Conservation (phyloP, 1,140 invertebrate genomes). For the Rhagoletis pomonella region DNA sequence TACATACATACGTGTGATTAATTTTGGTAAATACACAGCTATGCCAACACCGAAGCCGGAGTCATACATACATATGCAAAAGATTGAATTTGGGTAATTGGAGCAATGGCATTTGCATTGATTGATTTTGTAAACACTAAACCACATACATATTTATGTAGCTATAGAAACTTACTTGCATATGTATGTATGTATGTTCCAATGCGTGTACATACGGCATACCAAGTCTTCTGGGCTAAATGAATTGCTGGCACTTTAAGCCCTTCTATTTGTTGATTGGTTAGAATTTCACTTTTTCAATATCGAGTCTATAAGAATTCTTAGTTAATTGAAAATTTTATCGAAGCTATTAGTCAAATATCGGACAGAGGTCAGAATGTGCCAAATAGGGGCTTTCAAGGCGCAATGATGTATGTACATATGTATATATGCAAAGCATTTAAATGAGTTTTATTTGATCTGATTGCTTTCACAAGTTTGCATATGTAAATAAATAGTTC, state of each 20-base stretch:
- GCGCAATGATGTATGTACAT: neutral
- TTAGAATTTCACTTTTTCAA: neutral
- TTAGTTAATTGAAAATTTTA: neutral
- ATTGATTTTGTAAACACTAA: conserved; percentile 3
- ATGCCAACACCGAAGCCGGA: neutral
- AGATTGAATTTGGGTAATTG: conserved; percentile 20
- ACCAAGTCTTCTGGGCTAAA: neutral
- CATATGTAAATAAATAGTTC: neutral
- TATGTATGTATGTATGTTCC: neutral
- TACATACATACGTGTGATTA: neutral
- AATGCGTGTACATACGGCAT: neutral
- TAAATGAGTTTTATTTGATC: neutral
- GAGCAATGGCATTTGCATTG: conserved; percentile 5
- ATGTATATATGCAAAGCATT: neutral
- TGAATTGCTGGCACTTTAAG: neutral
- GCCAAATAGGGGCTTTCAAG: neutral
- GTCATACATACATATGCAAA: neutral
- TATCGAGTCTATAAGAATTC: neutral
- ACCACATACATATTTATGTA: neutral
- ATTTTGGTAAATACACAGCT: neutral
- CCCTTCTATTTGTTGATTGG: neutral
- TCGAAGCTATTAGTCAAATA: neutral
- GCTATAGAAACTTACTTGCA: neutral
- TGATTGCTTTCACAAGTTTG: no score
- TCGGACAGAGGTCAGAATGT: neutral